Evolutionary conservation across 1,140 invertebrate species (phyloP).

Genomic region (Drosophila malerkotliana): DNA sequence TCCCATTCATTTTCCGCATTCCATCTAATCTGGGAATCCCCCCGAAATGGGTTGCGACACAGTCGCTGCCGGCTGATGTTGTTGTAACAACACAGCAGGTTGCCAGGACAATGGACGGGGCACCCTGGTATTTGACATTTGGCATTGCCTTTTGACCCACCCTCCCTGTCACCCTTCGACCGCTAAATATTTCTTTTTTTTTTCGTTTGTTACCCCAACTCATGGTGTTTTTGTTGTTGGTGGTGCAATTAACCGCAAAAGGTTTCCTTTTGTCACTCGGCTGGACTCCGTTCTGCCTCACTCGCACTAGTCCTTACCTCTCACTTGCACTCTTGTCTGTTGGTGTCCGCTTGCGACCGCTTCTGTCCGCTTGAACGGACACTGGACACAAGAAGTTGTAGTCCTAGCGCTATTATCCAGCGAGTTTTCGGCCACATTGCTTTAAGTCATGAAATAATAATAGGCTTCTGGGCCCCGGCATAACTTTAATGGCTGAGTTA

Average conservation of each 20-base stretch:
- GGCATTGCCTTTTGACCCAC: constrained; percentile 65
- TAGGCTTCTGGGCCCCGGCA: constrained; percentile 25
- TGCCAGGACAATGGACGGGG: constrained; percentile 42
- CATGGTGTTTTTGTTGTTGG: constrained; percentile 22
- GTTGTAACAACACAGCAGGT: constrained; percentile 45
- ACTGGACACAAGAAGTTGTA: constrained; percentile 30
- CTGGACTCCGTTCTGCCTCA: constrained; percentile 18
- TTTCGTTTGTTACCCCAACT: not conserved
- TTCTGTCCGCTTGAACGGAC: constrained; percentile 34
- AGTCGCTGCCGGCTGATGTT: constrained; percentile 19
- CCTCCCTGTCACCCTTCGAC: constrained; percentile 9
- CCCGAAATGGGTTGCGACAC: constrained; percentile 20
- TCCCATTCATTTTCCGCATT: constrained; percentile 7
- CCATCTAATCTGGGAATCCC: constrained; percentile 27
- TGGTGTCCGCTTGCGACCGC: not conserved
- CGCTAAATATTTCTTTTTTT: constrained; percentile 14
- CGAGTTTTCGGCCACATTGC: constrained; percentile 41
- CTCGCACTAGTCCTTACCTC: not conserved
- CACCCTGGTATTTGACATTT: constrained; percentile 72
- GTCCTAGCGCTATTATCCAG: constrained; percentile 21
- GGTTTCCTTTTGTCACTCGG: constrained; percentile 76
- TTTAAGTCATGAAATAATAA: constrained; percentile 76
- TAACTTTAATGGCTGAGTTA: constrained; percentile 71
- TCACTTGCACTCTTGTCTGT: not conserved
- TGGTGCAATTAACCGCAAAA: constrained; percentile 79